Conservation (phyloP, 53 echinoderm and acorn worm species). For the Astropecten irregularis region DNA sequence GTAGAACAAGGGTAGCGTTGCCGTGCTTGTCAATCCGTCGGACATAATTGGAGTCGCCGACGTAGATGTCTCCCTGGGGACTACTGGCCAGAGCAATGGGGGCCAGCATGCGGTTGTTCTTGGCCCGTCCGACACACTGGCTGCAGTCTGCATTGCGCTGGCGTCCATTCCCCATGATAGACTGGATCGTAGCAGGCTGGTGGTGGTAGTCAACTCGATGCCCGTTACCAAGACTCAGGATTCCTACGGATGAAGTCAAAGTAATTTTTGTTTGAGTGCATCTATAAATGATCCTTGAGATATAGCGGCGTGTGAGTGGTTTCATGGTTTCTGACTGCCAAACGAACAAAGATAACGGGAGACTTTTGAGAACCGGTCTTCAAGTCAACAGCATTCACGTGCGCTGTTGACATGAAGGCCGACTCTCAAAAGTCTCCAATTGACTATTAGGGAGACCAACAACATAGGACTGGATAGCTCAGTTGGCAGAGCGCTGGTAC, state of each 20-base stretch:
- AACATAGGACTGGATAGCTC: too few species aligned
- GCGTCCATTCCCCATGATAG: slow-evolving; percentile 90
- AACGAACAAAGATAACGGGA: too few species aligned
- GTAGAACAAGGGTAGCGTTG: slow-evolving; percentile 77
- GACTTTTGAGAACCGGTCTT: too few species aligned
- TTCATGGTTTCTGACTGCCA: too few species aligned
- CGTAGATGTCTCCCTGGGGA: slow-evolving; percentile 83
- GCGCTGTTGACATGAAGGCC: too few species aligned
- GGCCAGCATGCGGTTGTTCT: slow-evolving; percentile 84
- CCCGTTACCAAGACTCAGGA: slow-evolving; percentile 78
- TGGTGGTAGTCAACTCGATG: slow-evolving; percentile 71
- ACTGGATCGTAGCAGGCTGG: slow-evolving; percentile 73
- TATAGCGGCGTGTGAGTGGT: too few species aligned
- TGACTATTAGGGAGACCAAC: too few species aligned
- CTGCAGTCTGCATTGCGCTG: slow-evolving; percentile 69
- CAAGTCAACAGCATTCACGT: too few species aligned
- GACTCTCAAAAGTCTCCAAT: too few species aligned
- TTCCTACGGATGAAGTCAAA: slow-evolving; percentile 42
- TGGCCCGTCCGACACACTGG: slow-evolving; percentile 85
- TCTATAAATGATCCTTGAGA: neutral
- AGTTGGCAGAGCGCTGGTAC: too few species aligned
- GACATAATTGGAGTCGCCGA: slow-evolving; percentile 89
- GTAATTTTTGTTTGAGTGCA: neutral
- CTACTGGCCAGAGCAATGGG: slow-evolving; percentile 82
- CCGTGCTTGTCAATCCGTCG: slow-evolving; percentile 81